phyloP scores from a whole-genome alignment of 2,797 vertebrate species.

The Cottoperca gobio region DNA sequence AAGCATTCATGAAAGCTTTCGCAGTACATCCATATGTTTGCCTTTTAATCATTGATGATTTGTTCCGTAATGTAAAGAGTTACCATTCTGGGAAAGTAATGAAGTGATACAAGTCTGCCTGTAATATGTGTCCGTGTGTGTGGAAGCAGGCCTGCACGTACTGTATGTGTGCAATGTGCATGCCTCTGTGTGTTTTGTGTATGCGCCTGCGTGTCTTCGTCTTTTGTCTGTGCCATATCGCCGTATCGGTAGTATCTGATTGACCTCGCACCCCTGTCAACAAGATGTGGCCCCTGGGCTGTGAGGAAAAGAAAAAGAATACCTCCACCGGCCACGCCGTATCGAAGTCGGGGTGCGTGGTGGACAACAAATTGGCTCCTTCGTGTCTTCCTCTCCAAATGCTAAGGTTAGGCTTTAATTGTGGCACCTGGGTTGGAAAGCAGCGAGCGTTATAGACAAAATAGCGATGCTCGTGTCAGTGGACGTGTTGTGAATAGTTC shows the following conservation, averaged over 20 bases:
- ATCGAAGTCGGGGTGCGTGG: constrained; percentile 43
- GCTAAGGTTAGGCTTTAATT: constrained; percentile 88
- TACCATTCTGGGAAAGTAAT: not conserved
- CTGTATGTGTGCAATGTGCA: too few relatives aligned
- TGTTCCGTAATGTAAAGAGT: not conserved
- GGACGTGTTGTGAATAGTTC: constrained; percentile 90
- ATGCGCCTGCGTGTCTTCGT: constrained; percentile 28
- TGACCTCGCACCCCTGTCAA: constrained; percentile 74
- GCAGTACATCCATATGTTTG: not conserved
- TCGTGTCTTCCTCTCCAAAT: constrained; percentile 79
- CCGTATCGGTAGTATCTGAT: constrained; percentile 62
- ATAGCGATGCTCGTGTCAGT: constrained; percentile 84
- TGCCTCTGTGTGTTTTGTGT: constrained; percentile 4
- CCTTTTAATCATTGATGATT: not conserved
- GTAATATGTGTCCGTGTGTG: not conserved
- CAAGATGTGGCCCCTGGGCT: constrained; percentile 63
- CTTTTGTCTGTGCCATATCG: constrained; percentile 24
- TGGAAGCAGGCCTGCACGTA: too few relatives aligned
- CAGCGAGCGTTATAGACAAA: constrained; percentile 84
- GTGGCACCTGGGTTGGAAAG: constrained; percentile 81
- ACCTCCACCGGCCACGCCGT: constrained; percentile 57
- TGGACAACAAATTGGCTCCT: constrained; percentile 84
- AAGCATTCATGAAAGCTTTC: not conserved
- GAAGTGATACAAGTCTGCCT: not conserved
- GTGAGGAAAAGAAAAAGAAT: constrained; percentile 13